These are phyloP conservation scores for Stichodactyla mertensii DNA, from an alignment of 64 coral and sea anemone genomes.

Conservation along the genomic window DNA sequence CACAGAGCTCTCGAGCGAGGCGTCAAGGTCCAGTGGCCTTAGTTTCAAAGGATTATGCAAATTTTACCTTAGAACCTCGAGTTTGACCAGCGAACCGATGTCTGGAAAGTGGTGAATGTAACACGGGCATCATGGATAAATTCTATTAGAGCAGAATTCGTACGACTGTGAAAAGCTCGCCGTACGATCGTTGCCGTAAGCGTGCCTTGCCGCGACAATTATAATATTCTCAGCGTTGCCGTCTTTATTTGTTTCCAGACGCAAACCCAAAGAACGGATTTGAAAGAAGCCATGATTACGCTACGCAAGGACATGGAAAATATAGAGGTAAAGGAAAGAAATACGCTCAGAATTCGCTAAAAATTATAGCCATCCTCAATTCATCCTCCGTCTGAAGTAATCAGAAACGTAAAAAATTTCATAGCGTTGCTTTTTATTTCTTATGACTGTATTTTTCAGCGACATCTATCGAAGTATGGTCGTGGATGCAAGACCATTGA, in stretches of 20 bases:
- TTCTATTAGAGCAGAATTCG: too few species aligned
- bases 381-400: too few species aligned
- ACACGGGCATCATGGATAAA: too few species aligned
- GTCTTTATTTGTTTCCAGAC: slow-evolving; percentile 1
- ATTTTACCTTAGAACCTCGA: too few species aligned
- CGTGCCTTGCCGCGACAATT: background rate
- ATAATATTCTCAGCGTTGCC: background rate
- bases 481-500: slow-evolving; percentile 60
- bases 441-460: slow-evolving; percentile 15
- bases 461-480: slow-evolving; percentile 68
- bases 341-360: background rate
- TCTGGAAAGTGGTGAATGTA: too few species aligned
- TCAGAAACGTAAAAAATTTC: background rate
- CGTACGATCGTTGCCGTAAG: too few species aligned
- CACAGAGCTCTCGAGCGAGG: too few species aligned
- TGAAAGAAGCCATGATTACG: slow-evolving; percentile 27
- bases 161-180: too few species aligned
- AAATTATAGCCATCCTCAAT: too few species aligned
- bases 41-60: too few species aligned
- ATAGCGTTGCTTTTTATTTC: background rate
- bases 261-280: slow-evolving; percentile 24
- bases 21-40: too few species aligned
- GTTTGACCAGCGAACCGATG: too few species aligned
- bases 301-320: slow-evolving; percentile 44
- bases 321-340: slow-evolving; percentile 23